These are phyloP conservation scores for Python bivittatus DNA, from an alignment of 2,113 vertebrate genomes.

Conservation along the genomic window DNA sequence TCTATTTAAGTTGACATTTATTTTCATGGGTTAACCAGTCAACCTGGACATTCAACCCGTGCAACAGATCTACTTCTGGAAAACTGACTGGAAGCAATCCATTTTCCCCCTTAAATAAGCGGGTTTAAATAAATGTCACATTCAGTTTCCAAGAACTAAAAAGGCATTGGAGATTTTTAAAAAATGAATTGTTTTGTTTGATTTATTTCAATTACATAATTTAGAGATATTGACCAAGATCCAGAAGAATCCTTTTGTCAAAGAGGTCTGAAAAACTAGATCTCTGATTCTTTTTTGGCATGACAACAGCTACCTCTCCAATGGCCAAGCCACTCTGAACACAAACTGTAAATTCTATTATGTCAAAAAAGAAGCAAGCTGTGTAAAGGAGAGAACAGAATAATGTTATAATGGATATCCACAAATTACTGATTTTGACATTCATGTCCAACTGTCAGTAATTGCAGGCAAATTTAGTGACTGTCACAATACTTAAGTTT, in stretches of 20 bases:
- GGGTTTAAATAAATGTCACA: constrained; percentile 3
- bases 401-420: background rate
- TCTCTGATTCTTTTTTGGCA: background rate
- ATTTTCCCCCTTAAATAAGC: background rate
- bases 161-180: background rate
- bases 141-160: background rate
- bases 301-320: background rate
- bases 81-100: constrained; percentile 36
- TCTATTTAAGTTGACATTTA: constrained; percentile 45
- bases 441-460: background rate
- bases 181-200: background rate
- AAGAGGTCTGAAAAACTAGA: background rate
- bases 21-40: constrained; percentile 43
- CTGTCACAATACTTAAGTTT: background rate
- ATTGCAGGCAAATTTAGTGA: background rate
- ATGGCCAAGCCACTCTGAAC: background rate
- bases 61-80: constrained; percentile 45
- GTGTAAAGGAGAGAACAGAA: background rate
- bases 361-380: background rate
- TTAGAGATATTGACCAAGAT: constrained; percentile 19
- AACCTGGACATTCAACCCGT: constrained; percentile 56
- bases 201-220: background rate
- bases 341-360: background rate
- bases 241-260: background rate
- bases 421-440: background rate